phyloP scores from a whole-genome alignment of 2,113 vertebrate genomes.

The Ailurus styani region DNA sequence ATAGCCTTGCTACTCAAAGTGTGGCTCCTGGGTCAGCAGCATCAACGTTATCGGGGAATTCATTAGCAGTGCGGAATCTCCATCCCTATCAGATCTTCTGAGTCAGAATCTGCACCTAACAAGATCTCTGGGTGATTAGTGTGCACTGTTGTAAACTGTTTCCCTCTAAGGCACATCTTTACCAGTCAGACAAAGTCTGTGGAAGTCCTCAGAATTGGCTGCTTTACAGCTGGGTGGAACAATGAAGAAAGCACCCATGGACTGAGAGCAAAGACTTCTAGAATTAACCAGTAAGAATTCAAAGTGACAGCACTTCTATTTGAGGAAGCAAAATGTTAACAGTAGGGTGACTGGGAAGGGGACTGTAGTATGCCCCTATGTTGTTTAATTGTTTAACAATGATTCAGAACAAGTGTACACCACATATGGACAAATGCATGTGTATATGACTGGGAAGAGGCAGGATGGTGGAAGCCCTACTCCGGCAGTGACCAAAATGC shows the following conservation, averaged over 20 bases:
- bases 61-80: neutral
- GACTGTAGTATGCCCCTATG: neutral
- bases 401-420: neutral
- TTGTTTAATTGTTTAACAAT: slow-evolving; percentile 1
- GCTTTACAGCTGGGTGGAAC: neutral
- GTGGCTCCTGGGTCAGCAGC: neutral
- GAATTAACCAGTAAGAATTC: neutral
- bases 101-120: neutral
- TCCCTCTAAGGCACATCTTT: neutral
- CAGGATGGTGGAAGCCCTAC: neutral
- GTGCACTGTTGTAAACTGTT: neutral
- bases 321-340: neutral
- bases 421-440: neutral
- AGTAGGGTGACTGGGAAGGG: neutral
- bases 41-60: neutral
- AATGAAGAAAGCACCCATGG: neutral
- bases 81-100: neutral
- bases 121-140: neutral
- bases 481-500: neutral
- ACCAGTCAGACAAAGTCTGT: neutral
- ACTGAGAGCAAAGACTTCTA: neutral
- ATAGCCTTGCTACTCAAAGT: neutral
- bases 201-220: neutral
- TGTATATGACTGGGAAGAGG: neutral
- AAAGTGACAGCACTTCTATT: neutral